Evolutionary conservation across 1,140 invertebrate species (phyloP).

Genomic region (Solen grandis): DNA sequence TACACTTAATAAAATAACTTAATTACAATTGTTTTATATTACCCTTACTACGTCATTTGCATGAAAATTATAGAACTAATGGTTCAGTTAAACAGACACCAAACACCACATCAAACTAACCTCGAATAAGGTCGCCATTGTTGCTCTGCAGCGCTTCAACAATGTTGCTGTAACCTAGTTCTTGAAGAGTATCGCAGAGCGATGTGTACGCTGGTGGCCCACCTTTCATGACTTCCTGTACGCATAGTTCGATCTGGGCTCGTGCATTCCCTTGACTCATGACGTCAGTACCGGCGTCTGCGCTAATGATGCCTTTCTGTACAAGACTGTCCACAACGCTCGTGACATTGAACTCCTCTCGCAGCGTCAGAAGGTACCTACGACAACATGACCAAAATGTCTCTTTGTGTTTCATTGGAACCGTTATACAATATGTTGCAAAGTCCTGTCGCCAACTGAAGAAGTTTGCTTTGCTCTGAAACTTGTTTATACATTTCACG

Average conservation of each 20-base stretch:
- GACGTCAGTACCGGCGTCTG: constrained; percentile 46
- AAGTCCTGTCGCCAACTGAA: background rate
- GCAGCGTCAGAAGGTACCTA: constrained; percentile 48
- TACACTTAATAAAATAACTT: no score
- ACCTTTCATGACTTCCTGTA: constrained; percentile 50
- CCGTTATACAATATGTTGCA: background rate
- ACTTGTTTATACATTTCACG: background rate
- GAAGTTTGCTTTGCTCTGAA: background rate
- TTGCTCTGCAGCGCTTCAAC: constrained; percentile 34
- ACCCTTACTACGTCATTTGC: no score
- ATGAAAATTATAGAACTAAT: no score
- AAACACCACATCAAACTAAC: no score
- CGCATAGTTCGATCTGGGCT: constrained; percentile 49
- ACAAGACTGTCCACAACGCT: constrained; percentile 43
- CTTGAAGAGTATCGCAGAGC: constrained; percentile 44
- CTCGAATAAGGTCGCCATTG: no score
- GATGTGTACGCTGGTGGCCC: constrained; percentile 29
- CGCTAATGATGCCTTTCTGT: constrained; percentile 42
- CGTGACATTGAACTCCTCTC: constrained; percentile 47
- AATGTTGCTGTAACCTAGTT: constrained; percentile 47
- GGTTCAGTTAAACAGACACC: no score
- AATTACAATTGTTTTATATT: no score
- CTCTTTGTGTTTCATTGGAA: background rate
- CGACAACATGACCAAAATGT: background rate
- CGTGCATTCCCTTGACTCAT: constrained; percentile 41